Percentiles rank a stretch among this genome's conserved stretches.
phyloP scores from a whole-genome alignment of 2,113 vertebrate genomes.

The Perca fluviatilis region DNA sequence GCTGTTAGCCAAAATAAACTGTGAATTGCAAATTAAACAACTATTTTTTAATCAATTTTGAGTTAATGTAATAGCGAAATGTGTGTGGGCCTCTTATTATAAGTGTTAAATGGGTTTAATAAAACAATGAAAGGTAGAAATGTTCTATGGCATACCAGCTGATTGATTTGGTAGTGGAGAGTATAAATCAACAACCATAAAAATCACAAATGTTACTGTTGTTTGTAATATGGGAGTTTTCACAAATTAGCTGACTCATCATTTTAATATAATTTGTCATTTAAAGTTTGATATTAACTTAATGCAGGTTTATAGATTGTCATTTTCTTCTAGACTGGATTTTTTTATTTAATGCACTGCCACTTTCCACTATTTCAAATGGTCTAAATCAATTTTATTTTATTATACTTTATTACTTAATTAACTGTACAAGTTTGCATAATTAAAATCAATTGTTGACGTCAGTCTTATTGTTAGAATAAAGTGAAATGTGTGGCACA shows the following conservation, averaged over 20 bases:
- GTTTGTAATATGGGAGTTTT: not conserved
- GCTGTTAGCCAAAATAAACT: not conserved
- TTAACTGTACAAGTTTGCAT: not conserved
- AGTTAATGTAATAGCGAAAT: not conserved
- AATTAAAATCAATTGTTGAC: not conserved
- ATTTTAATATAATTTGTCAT: not conserved
- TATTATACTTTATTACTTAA: not conserved
- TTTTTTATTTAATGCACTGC: not conserved
- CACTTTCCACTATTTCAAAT: not conserved
- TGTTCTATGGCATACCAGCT: not conserved
- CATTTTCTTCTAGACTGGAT: not conserved
- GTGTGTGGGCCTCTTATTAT: not conserved
- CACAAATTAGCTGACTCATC: too few species aligned
- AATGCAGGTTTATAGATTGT: not conserved
- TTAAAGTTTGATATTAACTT: not conserved
- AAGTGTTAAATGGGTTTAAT: not conserved
- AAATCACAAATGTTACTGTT: not conserved
- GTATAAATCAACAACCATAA: not conserved
- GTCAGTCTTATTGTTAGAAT: not conserved
- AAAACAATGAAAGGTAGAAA: not conserved
- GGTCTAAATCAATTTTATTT: not conserved
- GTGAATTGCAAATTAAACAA: not conserved
- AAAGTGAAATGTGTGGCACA: not conserved
- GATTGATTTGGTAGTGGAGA: not conserved
- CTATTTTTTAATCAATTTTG: not conserved